Conservation (phyloP, 2,888 invertebrate species). For the Nomada flava region DNA sequence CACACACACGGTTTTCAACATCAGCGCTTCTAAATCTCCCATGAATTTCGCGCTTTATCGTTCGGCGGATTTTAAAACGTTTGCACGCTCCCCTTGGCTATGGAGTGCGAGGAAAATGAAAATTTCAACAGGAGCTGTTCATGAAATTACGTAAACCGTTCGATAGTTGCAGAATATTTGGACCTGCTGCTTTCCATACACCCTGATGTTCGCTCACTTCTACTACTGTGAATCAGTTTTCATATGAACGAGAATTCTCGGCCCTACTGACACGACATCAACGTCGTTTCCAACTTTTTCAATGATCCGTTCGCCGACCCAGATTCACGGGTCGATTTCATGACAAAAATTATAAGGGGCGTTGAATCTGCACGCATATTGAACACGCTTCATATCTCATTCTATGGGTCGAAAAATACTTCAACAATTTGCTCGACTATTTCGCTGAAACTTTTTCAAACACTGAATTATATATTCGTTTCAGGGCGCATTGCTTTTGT, state of each 20-base stretch:
- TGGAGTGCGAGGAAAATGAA: conserved; percentile 16
- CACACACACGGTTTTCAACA: not conserved
- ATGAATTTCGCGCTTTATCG: conserved; percentile 27
- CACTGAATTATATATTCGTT: not conserved
- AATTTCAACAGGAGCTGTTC: conserved; percentile 34
- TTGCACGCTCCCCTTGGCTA: not conserved
- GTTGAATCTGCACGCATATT: conserved; percentile 4
- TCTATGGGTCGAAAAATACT: not conserved
- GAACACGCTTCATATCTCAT: conserved; percentile 9
- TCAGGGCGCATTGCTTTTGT: too few relatives aligned
- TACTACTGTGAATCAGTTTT: conserved; percentile 23
- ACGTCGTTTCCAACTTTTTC: conserved; percentile 53
- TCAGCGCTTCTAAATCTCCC: conserved; percentile 26
- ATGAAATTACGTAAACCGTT: conserved; percentile 48
- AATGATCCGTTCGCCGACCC: conserved; percentile 52
- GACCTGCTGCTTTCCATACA: not conserved
- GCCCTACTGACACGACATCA: conserved; percentile 31
- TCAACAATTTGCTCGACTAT: not conserved
- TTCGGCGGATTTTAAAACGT: conserved; percentile 28
- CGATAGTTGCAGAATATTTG: conserved; percentile 48
- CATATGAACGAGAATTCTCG: conserved; percentile 47
- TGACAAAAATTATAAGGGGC: conserved; percentile 53
- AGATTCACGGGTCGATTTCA: conserved; percentile 32
- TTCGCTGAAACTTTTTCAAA: too few relatives aligned
- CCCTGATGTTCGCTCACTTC: conserved; percentile 24